phyloP scores from a whole-genome alignment of 2,888 invertebrate species.

The Amorpha juglandis region DNA sequence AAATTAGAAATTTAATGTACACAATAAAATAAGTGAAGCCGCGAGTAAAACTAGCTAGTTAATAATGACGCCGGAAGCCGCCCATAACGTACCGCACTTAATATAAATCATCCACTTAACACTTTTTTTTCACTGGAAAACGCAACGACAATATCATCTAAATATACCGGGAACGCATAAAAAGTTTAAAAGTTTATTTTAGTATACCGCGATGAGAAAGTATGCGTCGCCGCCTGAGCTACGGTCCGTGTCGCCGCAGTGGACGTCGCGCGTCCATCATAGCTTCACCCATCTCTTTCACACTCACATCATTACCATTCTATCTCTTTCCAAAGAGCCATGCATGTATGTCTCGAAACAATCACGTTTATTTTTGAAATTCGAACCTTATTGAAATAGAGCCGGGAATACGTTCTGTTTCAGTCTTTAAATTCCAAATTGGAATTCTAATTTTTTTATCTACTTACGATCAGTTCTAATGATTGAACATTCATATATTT shows the following conservation, averaged over 20 bases:
- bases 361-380: constrained; percentile 72
- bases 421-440: constrained; percentile 27
- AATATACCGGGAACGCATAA: constrained; percentile 77
- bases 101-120: constrained; percentile 84
- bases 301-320: constrained; percentile 34
- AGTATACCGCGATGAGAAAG: constrained; percentile 78
- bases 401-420: constrained; percentile 39
- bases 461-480: constrained; percentile 23
- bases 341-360: constrained; percentile 74
- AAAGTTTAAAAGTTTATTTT: constrained; percentile 78
- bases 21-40: constrained; percentile 38
- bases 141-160: constrained; percentile 75
- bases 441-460: constrained; percentile 34
- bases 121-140: constrained; percentile 68
- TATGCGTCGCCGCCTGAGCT: constrained; percentile 74
- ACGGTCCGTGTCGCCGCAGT: constrained; percentile 68
- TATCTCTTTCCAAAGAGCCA: constrained; percentile 56
- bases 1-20: background rate
- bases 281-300: constrained; percentile 57
- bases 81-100: constrained; percentile 72
- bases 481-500: constrained; percentile 26
- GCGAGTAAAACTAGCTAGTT: constrained; percentile 40
- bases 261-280: constrained; percentile 77
- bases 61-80: constrained; percentile 79
- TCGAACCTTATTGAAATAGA: constrained; percentile 59